Base-by-base conservation (phyloP, 1,140 invertebrate genomes). In the Drosophila sproati region DNA sequence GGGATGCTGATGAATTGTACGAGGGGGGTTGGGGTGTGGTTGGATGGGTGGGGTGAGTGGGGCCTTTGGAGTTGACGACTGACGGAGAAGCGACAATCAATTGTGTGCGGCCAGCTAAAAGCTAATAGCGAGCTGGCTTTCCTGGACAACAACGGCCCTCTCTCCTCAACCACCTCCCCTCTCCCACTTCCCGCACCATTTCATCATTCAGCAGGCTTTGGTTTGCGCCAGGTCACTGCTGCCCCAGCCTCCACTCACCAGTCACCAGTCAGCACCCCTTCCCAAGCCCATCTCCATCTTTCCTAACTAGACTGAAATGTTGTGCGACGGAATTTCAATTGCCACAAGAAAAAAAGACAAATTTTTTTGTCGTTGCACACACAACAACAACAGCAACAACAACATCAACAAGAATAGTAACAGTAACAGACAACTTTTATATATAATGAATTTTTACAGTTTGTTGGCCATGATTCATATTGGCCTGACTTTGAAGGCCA, bases 391-490 rank as follows among this genome's bases (percentile, higher is more conserved):
- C 45, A 59, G 20, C 20, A 41, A 54, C 47, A 68, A 68, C 32
- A 20, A 57, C 7, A 4, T 34, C 12, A 12, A 54, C 51, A 34
- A 7, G 8, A 39, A 54, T 35, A 59, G 20, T 20, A 41, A 54
- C 34, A 62, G 12, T 7, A 29, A 34, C 61, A 34, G 20, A 52
- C n/a, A 20, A 35, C 12, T 45, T 55, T 41, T 39, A 56, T 43
- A 66, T 48, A 78, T 78, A 86, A 81, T 86, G 82, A 86, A 86
- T 80, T 86, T 86, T 86, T 86, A 86, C 82, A 81, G 82, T 86
- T 81, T 50, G 68, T 54, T 76, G 73, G 45, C 52, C 68, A 72
- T 72, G 60, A 76, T 72, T 72, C 68, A 76, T 72, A 71, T 75
- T 35, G 52, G 20, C 20, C 39, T 32, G 29, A 51, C 31, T 57